Base-by-base conservation (phyloP, 2,113 vertebrate genomes). In the Gymnogyps californianus region DNA sequence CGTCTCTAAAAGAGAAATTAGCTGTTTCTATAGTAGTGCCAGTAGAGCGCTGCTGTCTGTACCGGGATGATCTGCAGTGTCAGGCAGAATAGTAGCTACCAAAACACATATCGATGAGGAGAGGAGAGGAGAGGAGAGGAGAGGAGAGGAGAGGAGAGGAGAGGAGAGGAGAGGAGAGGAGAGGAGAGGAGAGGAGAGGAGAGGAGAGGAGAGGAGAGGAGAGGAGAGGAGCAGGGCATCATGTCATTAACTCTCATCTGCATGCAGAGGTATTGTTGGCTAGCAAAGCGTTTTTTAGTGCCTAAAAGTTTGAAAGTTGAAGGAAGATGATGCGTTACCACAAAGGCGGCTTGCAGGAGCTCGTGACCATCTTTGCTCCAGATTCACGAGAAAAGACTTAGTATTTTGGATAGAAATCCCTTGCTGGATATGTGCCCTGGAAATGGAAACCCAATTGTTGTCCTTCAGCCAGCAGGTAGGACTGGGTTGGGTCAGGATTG, bases 151-250 rank as follows among this genome's bases (percentile, higher is more conserved):
- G 24, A n/a, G n/a, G 7, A 21, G 21, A n/a, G 34, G 7, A 16
- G 22, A 36, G n/a, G 6, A 15, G 22, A 29, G 6, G 9, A 25
- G 15, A 25, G 28, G 8, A 29, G 17, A 72, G 49, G 34, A 10
- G 12, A 31, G 11, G 28, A 17, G 15, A 11, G 8, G n/a, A 9
- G 29, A 21, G 6, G 55, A 14, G n/a, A 26, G 13, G 5, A 9
- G 25, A 36, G 19, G 17, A 20, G 36, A 22, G 13, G 17, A 16
- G 29, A 24, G 11, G 13, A 14, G 28, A 14, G 6, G 9, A 13
- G 38, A 21, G 6, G 9, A 3, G 32, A n/a, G 18, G 5, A 3
- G 15, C 7, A 11, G 6, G 8, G 8, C 11, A 64, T 57, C 1
- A 0, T 38, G 36, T 29, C 26, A 26, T 52, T 57, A 78, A 59